Percentiles rank a stretch among this genome's conserved stretches.
Evolutionary conservation across 2,888 invertebrate genomes (phyloP).

Genomic region (Eupithecia subumbrata): DNA sequence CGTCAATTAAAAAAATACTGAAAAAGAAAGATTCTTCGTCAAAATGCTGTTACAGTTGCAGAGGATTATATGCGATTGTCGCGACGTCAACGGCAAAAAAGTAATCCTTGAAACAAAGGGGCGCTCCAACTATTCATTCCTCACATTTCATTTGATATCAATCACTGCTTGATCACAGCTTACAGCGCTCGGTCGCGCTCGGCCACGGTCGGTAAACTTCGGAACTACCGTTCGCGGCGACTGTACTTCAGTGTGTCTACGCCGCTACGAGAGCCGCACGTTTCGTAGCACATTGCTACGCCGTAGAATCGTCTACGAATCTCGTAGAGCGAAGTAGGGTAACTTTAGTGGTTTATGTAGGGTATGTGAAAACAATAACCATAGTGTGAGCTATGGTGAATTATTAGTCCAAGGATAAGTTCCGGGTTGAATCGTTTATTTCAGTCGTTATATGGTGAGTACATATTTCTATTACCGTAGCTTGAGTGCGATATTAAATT

Average conservation of each 20-base stretch:
- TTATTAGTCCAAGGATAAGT: conserved; percentile 57
- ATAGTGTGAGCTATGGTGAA: conserved; percentile 62
- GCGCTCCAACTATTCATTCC: conserved; percentile 78
- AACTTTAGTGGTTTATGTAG: conserved; percentile 53
- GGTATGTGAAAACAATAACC: conserved; percentile 47
- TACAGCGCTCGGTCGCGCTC: conserved; percentile 68
- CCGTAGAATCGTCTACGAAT: conserved; percentile 59
- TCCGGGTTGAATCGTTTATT: conserved; percentile 49
- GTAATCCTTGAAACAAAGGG: conserved; percentile 79
- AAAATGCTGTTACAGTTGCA: conserved; percentile 31
- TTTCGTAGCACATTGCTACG: conserved; percentile 60
- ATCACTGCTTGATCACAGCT: conserved; percentile 67
- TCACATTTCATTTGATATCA: conserved; percentile 84
- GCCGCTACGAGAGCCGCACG: conserved; percentile 71
- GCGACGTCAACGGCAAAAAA: conserved; percentile 56
- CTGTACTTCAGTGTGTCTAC: conserved; percentile 71
- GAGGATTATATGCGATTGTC: conserved; percentile 44
- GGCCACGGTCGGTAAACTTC: conserved; percentile 67
- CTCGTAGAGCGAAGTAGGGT: conserved; percentile 55
- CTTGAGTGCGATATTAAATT: conserved; percentile 37
- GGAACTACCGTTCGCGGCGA: conserved; percentile 64
- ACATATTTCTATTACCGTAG: conserved; percentile 30
- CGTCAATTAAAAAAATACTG: no score
- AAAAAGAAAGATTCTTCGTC: conserved; percentile 45
- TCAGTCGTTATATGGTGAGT: conserved; percentile 71